Conservation (phyloP, 2,888 invertebrate genomes). For the Portevinia maculata region DNA sequence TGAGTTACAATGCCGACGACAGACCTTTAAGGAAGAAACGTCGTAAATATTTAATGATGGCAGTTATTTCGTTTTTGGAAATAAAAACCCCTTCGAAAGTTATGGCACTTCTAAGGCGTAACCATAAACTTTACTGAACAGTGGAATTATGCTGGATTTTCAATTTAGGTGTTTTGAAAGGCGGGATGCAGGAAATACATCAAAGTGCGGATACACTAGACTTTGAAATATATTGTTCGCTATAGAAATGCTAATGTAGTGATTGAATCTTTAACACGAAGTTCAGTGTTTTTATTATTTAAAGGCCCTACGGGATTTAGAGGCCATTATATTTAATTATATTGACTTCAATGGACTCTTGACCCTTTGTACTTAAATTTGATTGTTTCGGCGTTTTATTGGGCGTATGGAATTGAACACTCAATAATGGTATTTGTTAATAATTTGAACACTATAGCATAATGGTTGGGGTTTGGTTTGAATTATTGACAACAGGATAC, state of each 20-base stretch:
- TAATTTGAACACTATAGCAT: no score
- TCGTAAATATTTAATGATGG: conserved; percentile 50
- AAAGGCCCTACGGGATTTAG: neutral
- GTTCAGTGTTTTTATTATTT: neutral
- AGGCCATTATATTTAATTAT: conserved; percentile 38
- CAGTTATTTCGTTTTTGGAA: conserved; percentile 22
- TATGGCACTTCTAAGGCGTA: conserved; percentile 31
- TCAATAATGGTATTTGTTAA: no score
- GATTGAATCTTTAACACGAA: conserved; percentile 28
- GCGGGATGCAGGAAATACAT: no score
- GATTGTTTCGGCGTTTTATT: conserved; percentile 12
- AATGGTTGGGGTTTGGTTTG: no score
- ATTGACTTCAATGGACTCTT: conserved; percentile 15
- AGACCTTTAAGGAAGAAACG: conserved; percentile 8
- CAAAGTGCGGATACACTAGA: conserved; percentile 1
- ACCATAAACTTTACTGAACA: conserved; percentile 30
- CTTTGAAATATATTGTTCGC: neutral
- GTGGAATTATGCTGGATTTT: conserved; percentile 49
- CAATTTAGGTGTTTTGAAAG: conserved; percentile 11
- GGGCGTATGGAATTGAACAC: neutral
- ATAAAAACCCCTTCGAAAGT: conserved; percentile 9
- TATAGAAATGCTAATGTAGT: conserved; percentile 6
- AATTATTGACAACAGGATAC: no score
- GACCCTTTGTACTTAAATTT: conserved; percentile 17
- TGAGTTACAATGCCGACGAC: neutral